Evolutionary conservation across 2,113 vertebrate species (phyloP).

Genomic region (Gavia stellata): DNA sequence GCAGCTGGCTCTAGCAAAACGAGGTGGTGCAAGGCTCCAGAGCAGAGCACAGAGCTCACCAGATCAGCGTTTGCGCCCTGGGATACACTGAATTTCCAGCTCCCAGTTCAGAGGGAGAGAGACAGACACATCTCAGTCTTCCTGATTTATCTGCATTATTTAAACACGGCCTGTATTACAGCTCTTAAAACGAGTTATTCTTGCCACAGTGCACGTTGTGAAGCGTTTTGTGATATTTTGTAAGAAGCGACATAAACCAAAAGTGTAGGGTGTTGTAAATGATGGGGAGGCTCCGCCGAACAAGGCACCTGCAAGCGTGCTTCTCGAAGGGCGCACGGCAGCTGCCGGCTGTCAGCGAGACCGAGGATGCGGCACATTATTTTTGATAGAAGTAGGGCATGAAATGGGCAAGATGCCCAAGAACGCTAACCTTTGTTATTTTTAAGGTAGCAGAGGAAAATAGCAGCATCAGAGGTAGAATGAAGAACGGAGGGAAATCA

Average conservation of each 20-base stretch:
- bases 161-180: neutral
- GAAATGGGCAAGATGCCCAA: slow-evolving; percentile 20
- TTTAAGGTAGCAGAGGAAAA: slow-evolving; percentile 33
- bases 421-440: slow-evolving; percentile 26
- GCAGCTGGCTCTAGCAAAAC: neutral
- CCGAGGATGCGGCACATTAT: neutral
- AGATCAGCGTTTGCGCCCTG: neutral
- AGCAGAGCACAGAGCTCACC: neutral
- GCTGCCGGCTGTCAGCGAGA: slow-evolving; percentile 14
- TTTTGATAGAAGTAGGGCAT: neutral
- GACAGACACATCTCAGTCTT: neutral
- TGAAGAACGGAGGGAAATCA: neutral
- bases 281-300: neutral
- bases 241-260: too few species aligned
- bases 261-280: neutral
- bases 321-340: slow-evolving; percentile 34
- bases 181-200: neutral
- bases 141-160: neutral
- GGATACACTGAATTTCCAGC: neutral
- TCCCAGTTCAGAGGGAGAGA: neutral
- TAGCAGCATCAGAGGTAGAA: neutral
- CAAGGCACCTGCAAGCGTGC: neutral
- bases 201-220: neutral
- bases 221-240: neutral
- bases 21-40: neutral